These are phyloP conservation scores for Glyphotaelius pellucidus DNA, from an alignment of 2,888 invertebrate species.

Conservation along the genomic window DNA sequence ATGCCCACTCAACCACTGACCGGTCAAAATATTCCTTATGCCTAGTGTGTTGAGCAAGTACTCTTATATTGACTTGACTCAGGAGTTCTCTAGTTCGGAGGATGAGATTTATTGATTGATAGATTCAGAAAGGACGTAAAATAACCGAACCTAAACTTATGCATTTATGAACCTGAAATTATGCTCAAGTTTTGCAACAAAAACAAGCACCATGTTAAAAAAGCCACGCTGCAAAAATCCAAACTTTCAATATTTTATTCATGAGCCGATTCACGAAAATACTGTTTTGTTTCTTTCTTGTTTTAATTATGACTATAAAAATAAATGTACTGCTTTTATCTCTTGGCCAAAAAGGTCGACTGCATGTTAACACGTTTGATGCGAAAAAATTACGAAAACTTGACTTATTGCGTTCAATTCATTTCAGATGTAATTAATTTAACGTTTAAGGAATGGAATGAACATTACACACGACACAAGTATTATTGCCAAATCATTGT, in stretches of 20 bases:
- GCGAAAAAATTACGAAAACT: constrained; percentile 13
- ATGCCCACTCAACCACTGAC: no score
- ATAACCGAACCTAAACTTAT: no score
- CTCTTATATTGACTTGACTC: no score
- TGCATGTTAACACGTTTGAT: not conserved
- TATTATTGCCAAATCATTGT: constrained; percentile 55
- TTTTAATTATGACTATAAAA: not conserved
- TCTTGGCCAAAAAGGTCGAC: not conserved
- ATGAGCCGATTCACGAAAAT: not conserved
- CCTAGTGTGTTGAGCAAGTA: no score
- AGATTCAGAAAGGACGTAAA: no score
- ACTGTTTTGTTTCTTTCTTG: no score
- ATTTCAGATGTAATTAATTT: not conserved
- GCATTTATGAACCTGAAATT: no score
- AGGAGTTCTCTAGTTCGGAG: no score
- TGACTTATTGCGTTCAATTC: constrained; percentile 18
- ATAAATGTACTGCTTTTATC: not conserved
- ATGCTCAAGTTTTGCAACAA: no score
- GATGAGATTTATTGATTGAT: no score
- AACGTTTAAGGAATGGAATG: constrained; percentile 4
- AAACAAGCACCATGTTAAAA: not conserved
- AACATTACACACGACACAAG: constrained; percentile 16
- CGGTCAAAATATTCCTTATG: no score
- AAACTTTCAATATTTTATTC: not conserved
- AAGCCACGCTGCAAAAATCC: not conserved